Base-by-base conservation (phyloP, 2,113 vertebrate species). In the Cyphomyrus discorhynchus region DNA sequence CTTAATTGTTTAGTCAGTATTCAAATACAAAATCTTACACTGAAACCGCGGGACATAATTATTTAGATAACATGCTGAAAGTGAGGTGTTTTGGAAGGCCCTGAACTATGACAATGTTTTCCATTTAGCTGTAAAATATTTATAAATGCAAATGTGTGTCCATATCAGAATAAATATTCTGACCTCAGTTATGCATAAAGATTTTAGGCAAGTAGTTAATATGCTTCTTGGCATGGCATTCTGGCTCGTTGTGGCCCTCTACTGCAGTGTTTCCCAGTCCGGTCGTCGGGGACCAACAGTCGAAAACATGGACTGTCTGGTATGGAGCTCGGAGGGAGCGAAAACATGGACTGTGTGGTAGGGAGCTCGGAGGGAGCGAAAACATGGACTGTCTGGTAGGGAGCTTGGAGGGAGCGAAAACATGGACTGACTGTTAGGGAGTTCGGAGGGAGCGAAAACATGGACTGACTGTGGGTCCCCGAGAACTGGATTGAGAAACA, bases 11-110 rank as follows among this genome's bases (percentile, higher is more conserved):
- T 77, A 77, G 70, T 39, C 15, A 10, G 31, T 77, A 77, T 39
- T 77, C 70, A 77, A 39, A 77, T 77, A 19, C 27, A 39, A 35
- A 35, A 19, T 77, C 31, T 77, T 77, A 77, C 31, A 35, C 31
- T 77, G 31, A 77, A 39, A 77, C 62, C 62, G n/a, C n/a, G 35
- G 74, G 74, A 80, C 74, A 80, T 80, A 80, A 80, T 80, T 80
- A 80, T 39, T 80, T 46, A 49, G 42, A 85, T 49, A 47, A 49
- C 82, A 85, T n/a, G 17, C 82, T 49, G n/a, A 49, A 85, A 49
- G 82, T 46, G 35, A 27, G 31, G 35, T 80, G 62, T 85, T 85
- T 85, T 85, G 46, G 82, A 85, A n/a, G 45, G 80, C 80, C 35
- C 7, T 83, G 80, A 83, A 42, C 45, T 83, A 83, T 83, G 80